These are phyloP conservation scores for Psittacula echo DNA, from an alignment of 2,797 vertebrate species.

Conservation along the genomic window DNA sequence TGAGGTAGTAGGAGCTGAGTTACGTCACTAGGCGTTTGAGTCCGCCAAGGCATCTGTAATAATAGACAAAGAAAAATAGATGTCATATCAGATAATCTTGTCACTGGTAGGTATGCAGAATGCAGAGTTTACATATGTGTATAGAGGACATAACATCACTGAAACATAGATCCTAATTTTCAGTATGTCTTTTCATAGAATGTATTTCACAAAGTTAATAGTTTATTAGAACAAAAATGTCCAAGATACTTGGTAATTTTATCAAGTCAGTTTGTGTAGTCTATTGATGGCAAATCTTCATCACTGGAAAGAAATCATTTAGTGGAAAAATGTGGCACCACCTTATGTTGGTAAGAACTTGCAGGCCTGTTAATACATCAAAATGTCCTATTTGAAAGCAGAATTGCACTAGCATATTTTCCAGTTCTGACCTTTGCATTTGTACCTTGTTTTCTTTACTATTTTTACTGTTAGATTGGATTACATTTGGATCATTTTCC, in stretches of 20 bases:
- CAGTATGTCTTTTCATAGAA: not conserved
- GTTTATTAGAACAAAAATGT: not conserved
- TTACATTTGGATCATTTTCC: slow-evolving; percentile 63
- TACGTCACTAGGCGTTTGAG: not conserved
- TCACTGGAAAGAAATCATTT: not conserved
- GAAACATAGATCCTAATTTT: not conserved
- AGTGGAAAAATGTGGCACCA: not conserved
- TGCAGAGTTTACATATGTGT: not conserved
- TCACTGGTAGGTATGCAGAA: not conserved
- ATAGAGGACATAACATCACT: not conserved
- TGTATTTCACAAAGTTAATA: not conserved
- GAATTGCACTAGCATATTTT: not conserved
- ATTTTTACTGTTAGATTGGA: not conserved
- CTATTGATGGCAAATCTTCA: not conserved
- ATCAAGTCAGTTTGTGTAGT: accelerated
- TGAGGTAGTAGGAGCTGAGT: not conserved
- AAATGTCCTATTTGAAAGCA: not conserved
- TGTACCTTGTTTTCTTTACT: not conserved
- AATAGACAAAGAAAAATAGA: not conserved
- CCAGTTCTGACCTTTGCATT: not conserved
- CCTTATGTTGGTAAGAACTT: not conserved
- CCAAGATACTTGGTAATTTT: not conserved
- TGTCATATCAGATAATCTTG: not conserved
- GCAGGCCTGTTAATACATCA: accelerated
- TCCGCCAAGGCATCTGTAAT: not conserved